Base-by-base conservation (phyloP, 1,140 invertebrate species). In the Drosophila nasuta region DNA sequence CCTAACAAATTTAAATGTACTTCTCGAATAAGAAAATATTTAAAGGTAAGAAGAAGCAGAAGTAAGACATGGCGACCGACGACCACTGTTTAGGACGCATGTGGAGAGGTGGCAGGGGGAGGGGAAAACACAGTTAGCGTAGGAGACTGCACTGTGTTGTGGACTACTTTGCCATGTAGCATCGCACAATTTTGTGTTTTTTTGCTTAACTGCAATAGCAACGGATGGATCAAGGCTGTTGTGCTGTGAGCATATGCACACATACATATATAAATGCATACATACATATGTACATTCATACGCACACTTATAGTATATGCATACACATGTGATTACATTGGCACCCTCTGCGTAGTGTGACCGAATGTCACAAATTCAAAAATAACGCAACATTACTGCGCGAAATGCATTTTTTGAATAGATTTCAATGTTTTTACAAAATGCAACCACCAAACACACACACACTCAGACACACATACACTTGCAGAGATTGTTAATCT, bases 271-370 rank as follows among this genome's bases (percentile, higher is more conserved):
- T 41, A 57, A 43, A 52, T 52, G 17, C 57, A 71, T 62, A 65
- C 43, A n/a, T 65, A 33, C 33, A 52, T 64, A 54, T 25, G 41
- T 41, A 57, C 38, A 58, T 52, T 30, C 57, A 71, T 62, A 65
- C 43, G 20, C 20, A 25, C 20, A 25, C 20, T 25, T 25, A 25
- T 25, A 25, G 51, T 62, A 68, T 51, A 51, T 41, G 51, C 63
- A 74, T 17, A 68, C 82, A 88, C 83, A 87, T 88, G 85, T 88
- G 85, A 87, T 88, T 83, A 80, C 52, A 74, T 30, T 38, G 68
- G 54, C 49, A 63, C 46, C 45, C 35, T 38, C 43, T 43, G 63
- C 15, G 48, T 68, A 77, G 82, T 86, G 82, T 86, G 82, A 45
- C 82, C 83, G 48, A 38, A 48, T 51, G 57, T 5, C 8, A n/a